These are phyloP conservation scores for Drosophila arizonae DNA, from an alignment of 1,140 invertebrate species.

Conservation along the genomic window DNA sequence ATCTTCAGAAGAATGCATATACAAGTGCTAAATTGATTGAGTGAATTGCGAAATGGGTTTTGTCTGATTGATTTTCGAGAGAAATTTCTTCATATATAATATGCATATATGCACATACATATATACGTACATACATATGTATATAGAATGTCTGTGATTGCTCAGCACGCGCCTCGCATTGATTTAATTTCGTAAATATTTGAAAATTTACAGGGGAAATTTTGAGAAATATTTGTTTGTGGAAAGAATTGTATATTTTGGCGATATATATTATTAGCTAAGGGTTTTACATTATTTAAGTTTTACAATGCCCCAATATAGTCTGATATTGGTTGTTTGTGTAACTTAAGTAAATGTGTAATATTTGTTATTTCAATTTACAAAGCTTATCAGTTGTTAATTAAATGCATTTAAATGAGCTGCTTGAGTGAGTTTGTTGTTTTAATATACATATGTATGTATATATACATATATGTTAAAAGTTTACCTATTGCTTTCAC, in stretches of 20 bases:
- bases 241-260: neutral
- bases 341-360: too few species aligned
- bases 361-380: too few species aligned
- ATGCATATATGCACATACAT: too few species aligned
- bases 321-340: too few species aligned
- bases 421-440: too few species aligned
- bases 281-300: neutral
- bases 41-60: slow-evolving; percentile 2
- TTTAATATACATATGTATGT: too few species aligned
- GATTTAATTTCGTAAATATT: slow-evolving; percentile 3
- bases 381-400: too few species aligned
- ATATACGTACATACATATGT: too few species aligned
- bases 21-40: neutral
- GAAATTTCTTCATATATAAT: neutral
- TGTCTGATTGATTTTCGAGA: neutral
- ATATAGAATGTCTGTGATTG: slow-evolving; percentile 2
- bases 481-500: too few species aligned
- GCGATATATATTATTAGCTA: neutral
- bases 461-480: too few species aligned
- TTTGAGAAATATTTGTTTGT: neutral
- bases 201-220: neutral
- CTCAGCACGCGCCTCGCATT: neutral
- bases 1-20: slow-evolving; percentile 4
- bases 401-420: too few species aligned
- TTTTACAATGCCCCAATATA: too few species aligned